These are phyloP conservation scores for Anguilla japonica DNA, from an alignment of 2,113 vertebrate species.

Conservation along the genomic window DNA sequence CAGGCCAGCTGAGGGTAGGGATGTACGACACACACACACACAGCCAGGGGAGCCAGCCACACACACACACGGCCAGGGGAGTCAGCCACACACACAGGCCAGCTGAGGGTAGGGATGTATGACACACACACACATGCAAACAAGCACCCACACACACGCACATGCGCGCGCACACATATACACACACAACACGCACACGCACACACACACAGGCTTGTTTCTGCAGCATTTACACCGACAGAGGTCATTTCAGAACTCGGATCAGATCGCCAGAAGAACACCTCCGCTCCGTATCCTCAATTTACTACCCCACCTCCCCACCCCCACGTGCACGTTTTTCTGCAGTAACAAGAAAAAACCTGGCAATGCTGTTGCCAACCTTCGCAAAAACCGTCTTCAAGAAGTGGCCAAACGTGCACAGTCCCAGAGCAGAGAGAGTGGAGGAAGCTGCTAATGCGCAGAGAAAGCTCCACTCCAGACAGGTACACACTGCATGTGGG, in stretches of 20 bases:
- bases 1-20: constrained; percentile 41
- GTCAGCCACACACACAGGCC: constrained; percentile 38
- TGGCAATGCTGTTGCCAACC: neutral
- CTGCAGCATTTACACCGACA: neutral
- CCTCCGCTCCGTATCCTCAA: no score
- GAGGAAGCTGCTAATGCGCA: no score
- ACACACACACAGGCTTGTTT: no score
- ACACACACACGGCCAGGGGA: no score
- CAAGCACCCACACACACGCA: constrained; percentile 4
- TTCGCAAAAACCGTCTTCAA: neutral
- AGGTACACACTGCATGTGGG: no score
- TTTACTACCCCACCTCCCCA: no score
- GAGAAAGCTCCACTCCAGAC: no score
- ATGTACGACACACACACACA: neutral
- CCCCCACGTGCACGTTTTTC: no score
- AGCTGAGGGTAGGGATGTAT: constrained; percentile 33
- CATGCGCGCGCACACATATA: constrained; percentile 2
- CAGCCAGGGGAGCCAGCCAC: neutral
- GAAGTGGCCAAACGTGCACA: no score
- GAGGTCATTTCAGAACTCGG: neutral
- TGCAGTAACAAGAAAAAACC: no score
- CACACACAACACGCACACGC: neutral
- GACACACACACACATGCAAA: constrained; percentile 10
- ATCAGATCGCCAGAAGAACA: neutral
- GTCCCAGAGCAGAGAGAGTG: no score